Base-by-base conservation (phyloP, 2,888 invertebrate genomes). In the Platynereis dumerilii region DNA sequence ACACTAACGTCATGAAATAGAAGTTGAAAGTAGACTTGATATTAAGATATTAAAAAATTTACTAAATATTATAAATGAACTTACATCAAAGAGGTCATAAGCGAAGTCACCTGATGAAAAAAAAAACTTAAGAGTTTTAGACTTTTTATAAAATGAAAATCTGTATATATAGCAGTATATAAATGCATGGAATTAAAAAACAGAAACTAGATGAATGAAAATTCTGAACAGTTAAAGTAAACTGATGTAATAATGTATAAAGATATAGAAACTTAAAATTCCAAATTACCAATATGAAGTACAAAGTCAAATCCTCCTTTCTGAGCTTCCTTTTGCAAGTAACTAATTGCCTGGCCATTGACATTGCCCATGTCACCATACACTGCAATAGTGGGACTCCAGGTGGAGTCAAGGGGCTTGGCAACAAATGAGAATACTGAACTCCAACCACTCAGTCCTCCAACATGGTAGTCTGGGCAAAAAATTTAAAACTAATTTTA, bases 291-390 rank as follows among this genome's bases (percentile, higher is more conserved):
- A n/a, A 95, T 92, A 85, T 96, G 96, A 60, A 96, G 87, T 62
- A 93, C 89, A 63, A 92, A 89, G 87, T 96, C 93, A 83, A 93
- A 94, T 80, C 89, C 84, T 12, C 89, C 91, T 53, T 88, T 86
- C 77, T 93, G 91, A 0, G 92, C 88, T 78, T 96, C 95, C 74
- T 91, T 87, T 84, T 94, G 93, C 7, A 97, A 85, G 70, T 92
- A 88, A 0, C 91, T 88, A 62, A 97, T 86, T 0, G 95, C 93
- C 74, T 92, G 91, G 1, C 95, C 93, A 85, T 96, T 96, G 74
- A 90, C 90, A 81, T 92, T 92, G 28, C 96, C 96, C 91, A 97
- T 90, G 82, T 97, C 96, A 0, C 96, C 96, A 80, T 90, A 96
- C 74, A 97, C 89, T 29, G 92, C 95, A 45, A 95, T 86, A 17